Base-by-base conservation (phyloP, 2,797 vertebrate species). In the Stomatorhinus walkeri region DNA sequence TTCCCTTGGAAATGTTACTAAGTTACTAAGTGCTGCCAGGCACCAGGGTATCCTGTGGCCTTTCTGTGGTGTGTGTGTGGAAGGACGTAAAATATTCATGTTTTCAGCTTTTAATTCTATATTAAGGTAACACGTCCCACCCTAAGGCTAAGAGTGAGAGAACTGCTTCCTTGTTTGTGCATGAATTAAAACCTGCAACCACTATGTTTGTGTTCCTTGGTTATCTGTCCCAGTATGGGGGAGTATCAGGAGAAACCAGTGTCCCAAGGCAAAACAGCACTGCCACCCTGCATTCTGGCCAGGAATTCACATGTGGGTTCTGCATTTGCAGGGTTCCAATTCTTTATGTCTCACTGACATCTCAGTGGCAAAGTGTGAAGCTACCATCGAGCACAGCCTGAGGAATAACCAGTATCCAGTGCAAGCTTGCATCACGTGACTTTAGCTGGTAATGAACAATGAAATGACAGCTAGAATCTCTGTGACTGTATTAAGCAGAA, bases 181-280 rank as follows among this genome's bases (percentile, higher is more conserved):
- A 87, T 85, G 19, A 90, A 87, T 89, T 89, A 88, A 89, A 90
- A 81, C 19, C 14, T 52, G 22, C 59, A 51, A 19, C 68, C 76
- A 36, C 36, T 24, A 12, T 28, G 68, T 59, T 59, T 76, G 51
- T 84, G 48, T 84, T 87, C 89, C 12, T 19, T 8, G 19, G 68
- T 87, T 90, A 91, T 90, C 90, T 90, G 91, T 91, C 64, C 88
- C 51, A 64, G 59, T 40, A 43, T 32, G 24, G 85, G 14, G 59
- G 43, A 51, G 7, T 36, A 52, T n/a, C 28, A 36, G 84, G 46
- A 48, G 56, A 85, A 89, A n/a, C 4, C 40, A 19, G 16, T 40
- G 83, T 68, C 46, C 83, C 12, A 68, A 59, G 32, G 14, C 32
- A 56, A 89, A 48, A 40, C 46, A 22, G 43, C 24, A 64, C n/a